Evolutionary conservation across 1,140 invertebrate species (phyloP).

Genomic region (Lepidostoma basale): DNA sequence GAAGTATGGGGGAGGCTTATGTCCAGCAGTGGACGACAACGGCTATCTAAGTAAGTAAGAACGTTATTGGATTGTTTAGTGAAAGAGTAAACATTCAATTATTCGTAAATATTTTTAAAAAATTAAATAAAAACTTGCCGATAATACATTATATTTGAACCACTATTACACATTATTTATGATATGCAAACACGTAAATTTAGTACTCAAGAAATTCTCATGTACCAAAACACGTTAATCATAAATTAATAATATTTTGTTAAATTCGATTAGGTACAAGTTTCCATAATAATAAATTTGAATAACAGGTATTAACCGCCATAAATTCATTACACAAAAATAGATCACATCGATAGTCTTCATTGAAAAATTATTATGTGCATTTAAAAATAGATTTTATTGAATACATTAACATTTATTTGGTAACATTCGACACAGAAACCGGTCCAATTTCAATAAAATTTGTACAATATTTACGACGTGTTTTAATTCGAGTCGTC

Average conservation of each 20-base stretch:
- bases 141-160: too few species aligned
- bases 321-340: conserved; percentile 2
- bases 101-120: too few species aligned
- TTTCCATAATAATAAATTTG: not conserved
- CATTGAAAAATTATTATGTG: conserved; percentile 1
- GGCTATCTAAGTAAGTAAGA: too few species aligned
- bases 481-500: conserved; percentile 17
- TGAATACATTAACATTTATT: conserved; percentile 23
- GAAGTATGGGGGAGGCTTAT: too few species aligned
- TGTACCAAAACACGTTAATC: not conserved
- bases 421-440: not conserved
- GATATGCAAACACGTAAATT: too few species aligned
- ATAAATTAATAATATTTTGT: not conserved
- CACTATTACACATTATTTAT: too few species aligned
- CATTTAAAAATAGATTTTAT: conserved; percentile 13
- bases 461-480: conserved; percentile 4
- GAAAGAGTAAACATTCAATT: too few species aligned
- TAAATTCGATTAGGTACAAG: conserved; percentile 12
- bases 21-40: too few species aligned
- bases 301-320: conserved; percentile 6
- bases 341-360: conserved; percentile 1
- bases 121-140: too few species aligned
- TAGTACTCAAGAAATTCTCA: too few species aligned
- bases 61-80: too few species aligned
- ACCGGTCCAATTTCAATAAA: conserved; percentile 24